Percentiles rank a stretch among this genome's conserved stretches.
These are phyloP conservation scores for Micrastur ruficollis DNA, from an alignment of 2,797 vertebrate genomes.

Conservation along the genomic window DNA sequence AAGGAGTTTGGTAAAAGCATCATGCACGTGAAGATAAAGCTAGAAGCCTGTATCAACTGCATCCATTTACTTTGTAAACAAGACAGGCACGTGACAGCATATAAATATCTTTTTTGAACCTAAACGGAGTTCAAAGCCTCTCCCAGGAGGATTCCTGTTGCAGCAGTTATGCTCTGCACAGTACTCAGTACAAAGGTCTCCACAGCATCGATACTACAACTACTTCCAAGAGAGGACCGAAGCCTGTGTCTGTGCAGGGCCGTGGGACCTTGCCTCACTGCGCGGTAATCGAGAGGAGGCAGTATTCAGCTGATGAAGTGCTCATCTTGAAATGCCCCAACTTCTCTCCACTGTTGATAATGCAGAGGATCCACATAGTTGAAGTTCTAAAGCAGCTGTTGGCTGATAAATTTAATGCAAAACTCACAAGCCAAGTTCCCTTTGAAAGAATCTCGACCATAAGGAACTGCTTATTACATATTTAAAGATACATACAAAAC, in stretches of 20 bases:
- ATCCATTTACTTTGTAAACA: background rate
- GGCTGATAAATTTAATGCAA: background rate
- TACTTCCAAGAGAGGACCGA: background rate
- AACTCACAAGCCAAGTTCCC: background rate
- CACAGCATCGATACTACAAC: background rate
- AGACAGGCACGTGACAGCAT: background rate
- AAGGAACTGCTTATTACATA: background rate
- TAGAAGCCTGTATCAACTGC: background rate
- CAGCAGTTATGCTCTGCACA: background rate
- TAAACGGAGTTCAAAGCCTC: background rate
- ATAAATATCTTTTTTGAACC: background rate
- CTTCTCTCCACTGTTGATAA: background rate
- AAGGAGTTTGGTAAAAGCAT: background rate
- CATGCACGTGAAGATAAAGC: background rate
- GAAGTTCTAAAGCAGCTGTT: background rate
- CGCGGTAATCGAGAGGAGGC: background rate
- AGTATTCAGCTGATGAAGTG: background rate
- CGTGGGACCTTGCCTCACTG: background rate
- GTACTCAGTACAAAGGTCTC: background rate
- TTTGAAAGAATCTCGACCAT: background rate
- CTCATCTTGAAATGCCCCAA: background rate
- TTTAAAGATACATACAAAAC: background rate
- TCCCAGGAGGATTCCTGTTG: background rate
- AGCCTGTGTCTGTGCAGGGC: background rate
- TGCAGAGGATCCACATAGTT: background rate